These are phyloP conservation scores for Tiliacea citrago DNA, from an alignment of 2,888 invertebrate species.

Conservation along the genomic window DNA sequence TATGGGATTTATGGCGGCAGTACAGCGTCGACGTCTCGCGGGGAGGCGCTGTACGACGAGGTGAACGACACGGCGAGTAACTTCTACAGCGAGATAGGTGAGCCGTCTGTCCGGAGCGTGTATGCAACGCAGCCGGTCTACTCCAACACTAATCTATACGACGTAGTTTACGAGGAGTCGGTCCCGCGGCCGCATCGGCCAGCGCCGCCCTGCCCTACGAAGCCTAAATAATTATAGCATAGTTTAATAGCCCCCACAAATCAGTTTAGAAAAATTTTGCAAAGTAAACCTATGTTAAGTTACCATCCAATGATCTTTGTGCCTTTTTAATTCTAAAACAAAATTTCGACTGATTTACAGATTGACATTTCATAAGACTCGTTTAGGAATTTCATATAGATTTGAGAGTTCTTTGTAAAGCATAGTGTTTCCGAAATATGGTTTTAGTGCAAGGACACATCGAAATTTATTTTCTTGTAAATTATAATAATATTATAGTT, in stretches of 20 bases:
- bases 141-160: constrained; percentile 80
- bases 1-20: constrained; percentile 70
- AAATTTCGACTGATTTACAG: constrained; percentile 60
- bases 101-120: constrained; percentile 59
- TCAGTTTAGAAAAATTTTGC: constrained; percentile 35
- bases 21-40: constrained; percentile 71
- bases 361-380: constrained; percentile 66
- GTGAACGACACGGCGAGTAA: constrained; percentile 84
- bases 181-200: constrained; percentile 91
- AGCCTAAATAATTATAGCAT: constrained; percentile 72
- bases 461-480: constrained; percentile 26
- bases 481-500: constrained; percentile 22
- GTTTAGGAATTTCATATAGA: not conserved
- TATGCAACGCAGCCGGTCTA: constrained; percentile 72
- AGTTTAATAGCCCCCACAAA: constrained; percentile 42
- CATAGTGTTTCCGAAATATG: constrained; percentile 7
- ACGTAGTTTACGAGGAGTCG: constrained; percentile 84
- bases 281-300: constrained; percentile 54
- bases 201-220: constrained; percentile 90
- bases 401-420: constrained; percentile 3
- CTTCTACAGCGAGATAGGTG: constrained; percentile 85
- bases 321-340: constrained; percentile 62
- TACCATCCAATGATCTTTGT: constrained; percentile 64
- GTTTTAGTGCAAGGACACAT: constrained; percentile 7
- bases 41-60: constrained; percentile 79